Conservation (phyloP, 2,113 vertebrate species). For the Ginglymostoma cirratum region DNA sequence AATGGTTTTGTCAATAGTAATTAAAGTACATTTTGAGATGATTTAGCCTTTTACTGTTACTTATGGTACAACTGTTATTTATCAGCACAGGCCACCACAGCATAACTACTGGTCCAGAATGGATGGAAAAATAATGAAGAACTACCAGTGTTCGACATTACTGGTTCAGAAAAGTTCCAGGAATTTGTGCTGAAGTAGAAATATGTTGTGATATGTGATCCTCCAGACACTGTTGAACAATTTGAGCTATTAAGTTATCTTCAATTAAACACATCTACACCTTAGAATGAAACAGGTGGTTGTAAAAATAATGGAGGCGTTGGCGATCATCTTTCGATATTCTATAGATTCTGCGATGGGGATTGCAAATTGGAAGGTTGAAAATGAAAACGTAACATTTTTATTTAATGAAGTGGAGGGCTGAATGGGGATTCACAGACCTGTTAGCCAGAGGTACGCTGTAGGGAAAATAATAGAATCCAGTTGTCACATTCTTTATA, state of each 20-base stretch:
- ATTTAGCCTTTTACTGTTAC: background rate
- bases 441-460: too few relatives aligned
- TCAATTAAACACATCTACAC: background rate
- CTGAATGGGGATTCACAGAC: too few relatives aligned
- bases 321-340: too few relatives aligned
- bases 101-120: background rate
- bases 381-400: too few relatives aligned
- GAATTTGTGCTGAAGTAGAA: background rate
- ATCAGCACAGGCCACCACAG: background rate
- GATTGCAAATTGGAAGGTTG: too few relatives aligned
- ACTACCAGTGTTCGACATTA: background rate
- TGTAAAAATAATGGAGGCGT: too few relatives aligned
- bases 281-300: too few relatives aligned
- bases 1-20: background rate
- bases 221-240: background rate
- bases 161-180: background rate
- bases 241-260: background rate
- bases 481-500: too few relatives aligned
- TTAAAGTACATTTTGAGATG: background rate
- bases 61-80: background rate
- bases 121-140: background rate
- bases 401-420: too few relatives aligned
- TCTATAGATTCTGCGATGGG: too few relatives aligned
- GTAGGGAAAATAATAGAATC: too few relatives aligned
- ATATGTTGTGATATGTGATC: background rate